Evolutionary conservation across 2,113 vertebrate species (phyloP).

Genomic region (Collichthys lucidus): DNA sequence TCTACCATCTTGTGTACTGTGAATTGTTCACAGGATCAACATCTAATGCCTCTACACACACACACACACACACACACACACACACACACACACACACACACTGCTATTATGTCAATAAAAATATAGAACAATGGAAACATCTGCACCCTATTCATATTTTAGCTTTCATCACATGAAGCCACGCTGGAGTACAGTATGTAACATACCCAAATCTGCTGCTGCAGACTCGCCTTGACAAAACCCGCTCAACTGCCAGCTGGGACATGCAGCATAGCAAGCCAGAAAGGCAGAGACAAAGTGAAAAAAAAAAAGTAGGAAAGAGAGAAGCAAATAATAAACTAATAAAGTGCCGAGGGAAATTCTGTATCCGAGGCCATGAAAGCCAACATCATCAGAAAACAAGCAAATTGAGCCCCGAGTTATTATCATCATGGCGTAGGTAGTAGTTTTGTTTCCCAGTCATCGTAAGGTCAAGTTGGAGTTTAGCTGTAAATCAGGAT

Average conservation of each 20-base stretch:
- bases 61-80: neutral
- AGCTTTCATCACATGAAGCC: slow-evolving; percentile 53
- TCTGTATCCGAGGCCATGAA: slow-evolving; percentile 18
- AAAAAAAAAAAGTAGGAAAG: neutral
- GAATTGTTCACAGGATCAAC: neutral
- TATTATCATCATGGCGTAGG: slow-evolving; percentile 2
- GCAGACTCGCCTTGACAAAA: slow-evolving; percentile 65
- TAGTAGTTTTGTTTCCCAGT: slow-evolving; percentile 15
- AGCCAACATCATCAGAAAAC: slow-evolving; percentile 27
- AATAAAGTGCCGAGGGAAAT: slow-evolving; percentile 16
- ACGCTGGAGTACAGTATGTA: slow-evolving; percentile 38
- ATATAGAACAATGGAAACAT: slow-evolving; percentile 52
- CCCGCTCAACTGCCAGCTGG: slow-evolving; percentile 58
- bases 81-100: neutral
- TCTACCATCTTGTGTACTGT: neutral
- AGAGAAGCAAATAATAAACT: slow-evolving; percentile 8
- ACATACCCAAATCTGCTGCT: slow-evolving; percentile 53
- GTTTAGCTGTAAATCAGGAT: neutral
- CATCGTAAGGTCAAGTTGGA: neutral
- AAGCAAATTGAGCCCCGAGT: slow-evolving; percentile 1
- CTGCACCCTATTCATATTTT: slow-evolving; percentile 59
- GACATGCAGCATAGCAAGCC: slow-evolving; percentile 56
- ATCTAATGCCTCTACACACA: neutral
- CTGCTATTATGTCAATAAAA: slow-evolving; percentile 27
- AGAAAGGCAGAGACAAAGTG: slow-evolving; percentile 7